Base-by-base conservation (phyloP, 2,797 vertebrate species). In the Caiman crocodilus region DNA sequence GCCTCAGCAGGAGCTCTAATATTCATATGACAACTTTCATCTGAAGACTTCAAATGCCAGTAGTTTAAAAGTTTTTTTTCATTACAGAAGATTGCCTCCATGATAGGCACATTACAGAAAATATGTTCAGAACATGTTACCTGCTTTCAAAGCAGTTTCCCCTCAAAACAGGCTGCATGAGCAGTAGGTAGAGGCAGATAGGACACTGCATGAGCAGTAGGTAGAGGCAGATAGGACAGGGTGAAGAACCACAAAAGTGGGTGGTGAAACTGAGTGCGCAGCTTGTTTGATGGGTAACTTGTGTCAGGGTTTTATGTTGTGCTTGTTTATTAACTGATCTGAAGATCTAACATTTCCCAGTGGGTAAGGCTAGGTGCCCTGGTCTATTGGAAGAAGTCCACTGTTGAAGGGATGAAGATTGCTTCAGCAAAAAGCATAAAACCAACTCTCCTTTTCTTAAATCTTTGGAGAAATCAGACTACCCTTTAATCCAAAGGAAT, bases 261-360 rank as follows among this genome's bases (percentile, higher is more conserved):
- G 23, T 1, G 2, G 10, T 63, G 81, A 5, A 7, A 13, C 2
- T 25, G n/a, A 76, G 21, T 35, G 23, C 64, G 16, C 4, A 71
- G 57, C 14, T 58, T 28, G 3, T 71, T 76, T 23, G 32, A 14
- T 71, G 12, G 8, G 9, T 80, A 5, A 85, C 0, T 0, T 0
- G 0, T 16, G 11, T n/a, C 11, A 21, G 63, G 18, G 13, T 18
- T 85, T 80, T 64, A 21, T 16, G 14, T 5, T 2, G 3, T 4
- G 18, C 0, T 14, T 42, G 67, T 71, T 35, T 71, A 50, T 69
- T 69, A 69, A 35, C 67, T 42, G 42, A 71, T 7, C 67, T 23
- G 67, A 14, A 14, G 67, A 25, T 32, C 25, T 42, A 42, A 71
- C 5, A 12, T 3, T 84, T 71, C 64, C 8, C 57, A 63, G 17